Conservation (phyloP, 2,113 vertebrate species). For the Spea multiplicata region DNA sequence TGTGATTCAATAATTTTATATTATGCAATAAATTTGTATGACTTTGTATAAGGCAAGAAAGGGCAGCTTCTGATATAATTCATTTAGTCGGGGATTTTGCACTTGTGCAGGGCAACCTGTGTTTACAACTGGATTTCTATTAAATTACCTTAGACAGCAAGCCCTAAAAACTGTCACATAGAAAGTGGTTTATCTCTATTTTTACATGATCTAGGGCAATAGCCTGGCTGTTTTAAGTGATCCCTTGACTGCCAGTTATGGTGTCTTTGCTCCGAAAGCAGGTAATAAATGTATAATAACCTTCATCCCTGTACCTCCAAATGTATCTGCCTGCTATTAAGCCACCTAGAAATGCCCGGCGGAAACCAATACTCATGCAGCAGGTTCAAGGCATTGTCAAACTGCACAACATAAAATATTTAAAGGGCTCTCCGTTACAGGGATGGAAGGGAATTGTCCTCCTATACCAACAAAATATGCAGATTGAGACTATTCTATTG, state of each 20-base stretch:
- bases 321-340: not conserved
- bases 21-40: slow-evolving; percentile 31
- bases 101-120: slow-evolving; percentile 1
- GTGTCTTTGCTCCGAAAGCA: no score
- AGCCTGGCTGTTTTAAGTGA: no score
- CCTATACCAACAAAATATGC: no score
- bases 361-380: not conserved
- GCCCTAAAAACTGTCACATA: not conserved
- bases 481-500: slow-evolving; percentile 26
- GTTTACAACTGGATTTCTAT: not conserved
- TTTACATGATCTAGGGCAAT: not conserved
- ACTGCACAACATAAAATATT: no score
- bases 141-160: not conserved
- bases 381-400: not conserved
- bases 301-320: not conserved
- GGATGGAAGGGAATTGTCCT: no score
- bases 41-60: slow-evolving; percentile 39
- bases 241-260: no score
- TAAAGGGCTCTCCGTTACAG: no score
- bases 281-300: no score
- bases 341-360: not conserved
- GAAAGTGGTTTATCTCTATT: not conserved
- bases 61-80: slow-evolving; percentile 1
- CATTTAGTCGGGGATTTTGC: not conserved
- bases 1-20: slow-evolving; percentile 28